Base-by-base conservation (phyloP, 1,140 invertebrate genomes). In the Macrosteles quadrilineatus region DNA sequence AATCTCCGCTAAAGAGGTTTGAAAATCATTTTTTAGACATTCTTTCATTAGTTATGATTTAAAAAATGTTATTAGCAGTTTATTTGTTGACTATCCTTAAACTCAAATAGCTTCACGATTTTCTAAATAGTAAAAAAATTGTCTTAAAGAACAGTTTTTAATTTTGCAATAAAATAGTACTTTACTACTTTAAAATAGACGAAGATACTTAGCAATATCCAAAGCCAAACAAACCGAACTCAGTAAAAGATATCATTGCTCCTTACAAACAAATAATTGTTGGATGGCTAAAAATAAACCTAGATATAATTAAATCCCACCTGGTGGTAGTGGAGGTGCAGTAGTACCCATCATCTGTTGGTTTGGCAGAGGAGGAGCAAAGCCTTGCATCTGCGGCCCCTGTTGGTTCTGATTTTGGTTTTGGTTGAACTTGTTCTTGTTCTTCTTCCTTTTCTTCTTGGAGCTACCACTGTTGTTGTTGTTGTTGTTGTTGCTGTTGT, bases 321-420 rank as follows among this genome's bases (percentile, higher is more conserved):
- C 55, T 59, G 55, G 55, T 1, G 69, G 69, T 0, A 71, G 69
- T 21, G 69, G 69, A 25, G 72, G 72, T 45, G 67, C 32, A 11
- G 40, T 21, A 27, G 50, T 14, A 11, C 23, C 4, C 19, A 32
- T 23, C 17, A 31, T 9, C 19, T n/a, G 40, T 21, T 32, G 23
- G 40, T 40, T 29, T 1, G 63, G 63, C 23, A 43, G 12, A 1
- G 32, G 63, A 21, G 63, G 63, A 25, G 19, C 19, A 23, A 68
- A 25, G 11, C 45, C 23, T 27, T 43, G 43, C 2, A 23, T 32
- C 4, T 45, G 64, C 1, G 2, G 1, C 36, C 32, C 27, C 1
- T 30, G 1, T 32, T 63, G 59, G 9, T n/a, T n/a, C 36, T 66
- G 63, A 11, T 66, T 40, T 12, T 66, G 32, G 3, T 25, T 14